A percentile compares a stretch with the other conserved stretches of the same genome.
phyloP scores from a whole-genome alignment of 2,797 vertebrate genomes.

The Salarias fasciatus region DNA sequence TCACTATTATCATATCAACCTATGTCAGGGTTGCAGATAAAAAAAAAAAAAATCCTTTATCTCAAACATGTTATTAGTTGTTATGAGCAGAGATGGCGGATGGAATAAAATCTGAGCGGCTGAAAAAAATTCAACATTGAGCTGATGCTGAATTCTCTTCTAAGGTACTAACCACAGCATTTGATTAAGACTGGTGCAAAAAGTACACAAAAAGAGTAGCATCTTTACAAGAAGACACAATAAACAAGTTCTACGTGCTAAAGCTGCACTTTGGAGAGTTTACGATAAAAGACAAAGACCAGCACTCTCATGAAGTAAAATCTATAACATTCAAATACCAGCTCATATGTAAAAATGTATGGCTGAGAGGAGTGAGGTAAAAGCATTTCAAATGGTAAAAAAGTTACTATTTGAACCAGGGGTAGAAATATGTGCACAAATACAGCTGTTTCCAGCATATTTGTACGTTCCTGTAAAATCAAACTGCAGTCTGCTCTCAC shows the following conservation, averaged over 20 bases:
- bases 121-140: slow-evolving; percentile 39
- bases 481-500: no score
- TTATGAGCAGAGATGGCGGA: slow-evolving; percentile 13
- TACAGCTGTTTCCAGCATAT: no score
- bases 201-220: slow-evolving; percentile 15
- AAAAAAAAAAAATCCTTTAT: slow-evolving; percentile 1
- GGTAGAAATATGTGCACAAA: no score
- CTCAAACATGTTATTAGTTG: slow-evolving; percentile 9
- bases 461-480: no score
- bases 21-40: slow-evolving; percentile 3
- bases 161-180: slow-evolving; percentile 12
- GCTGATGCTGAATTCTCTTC: slow-evolving; percentile 34
- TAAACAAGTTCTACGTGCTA: neutral
- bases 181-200: slow-evolving; percentile 25
- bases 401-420: no score
- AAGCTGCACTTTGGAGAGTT: neutral
- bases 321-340: no score
- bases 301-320: slow-evolving; percentile 2
- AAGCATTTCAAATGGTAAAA: no score
- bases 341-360: no score
- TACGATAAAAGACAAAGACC: neutral
- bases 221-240: slow-evolving; percentile 10
- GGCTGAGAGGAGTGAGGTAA: no score
- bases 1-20: slow-evolving; percentile 16
- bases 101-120: slow-evolving; percentile 16